phyloP scores from a whole-genome alignment of 37 sponge, comb jelly and placozoan genomes.

The Corticium candelabrum region DNA sequence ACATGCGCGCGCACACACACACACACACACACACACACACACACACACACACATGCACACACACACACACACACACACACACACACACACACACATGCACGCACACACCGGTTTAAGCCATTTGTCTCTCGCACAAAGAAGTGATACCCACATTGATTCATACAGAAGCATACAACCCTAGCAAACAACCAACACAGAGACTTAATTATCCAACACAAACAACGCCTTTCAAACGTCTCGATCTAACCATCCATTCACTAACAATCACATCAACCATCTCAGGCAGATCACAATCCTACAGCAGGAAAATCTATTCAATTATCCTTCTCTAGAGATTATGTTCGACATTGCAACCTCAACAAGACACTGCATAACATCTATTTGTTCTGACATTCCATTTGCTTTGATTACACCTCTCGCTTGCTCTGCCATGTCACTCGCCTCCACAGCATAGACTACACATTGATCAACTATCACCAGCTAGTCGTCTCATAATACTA shows the following conservation, averaged over 20 bases:
- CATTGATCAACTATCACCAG: too few species aligned
- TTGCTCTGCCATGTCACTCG: conserved; percentile 29
- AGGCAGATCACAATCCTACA: conserved; percentile 21
- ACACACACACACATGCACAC: conserved; percentile 14
- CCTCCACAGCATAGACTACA: conserved; percentile 53
- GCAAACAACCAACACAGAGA: neutral
- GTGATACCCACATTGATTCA: conserved; percentile 53
- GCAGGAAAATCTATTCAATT: neutral
- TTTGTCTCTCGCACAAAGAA: conserved; percentile 39
- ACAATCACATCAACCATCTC: conserved; percentile 37
- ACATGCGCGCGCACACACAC: neutral
- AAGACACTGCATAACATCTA: conserved; percentile 23
- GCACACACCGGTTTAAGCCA: conserved; percentile 41
- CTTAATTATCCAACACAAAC: conserved; percentile 22
- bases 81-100: too few species aligned
- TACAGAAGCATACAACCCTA: conserved; percentile 23
- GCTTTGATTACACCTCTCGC: neutral
- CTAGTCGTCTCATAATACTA: too few species aligned
- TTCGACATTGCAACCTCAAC: conserved; percentile 8
- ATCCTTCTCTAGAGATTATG: neutral
- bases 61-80: conserved; percentile 5
- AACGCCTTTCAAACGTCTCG: too few species aligned
- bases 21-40: neutral
- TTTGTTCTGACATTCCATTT: conserved; percentile 15
- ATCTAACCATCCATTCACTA: conserved; percentile 57